phyloP scores from a whole-genome alignment of 2,113 vertebrate species.

The Bettongia penicillata region DNA sequence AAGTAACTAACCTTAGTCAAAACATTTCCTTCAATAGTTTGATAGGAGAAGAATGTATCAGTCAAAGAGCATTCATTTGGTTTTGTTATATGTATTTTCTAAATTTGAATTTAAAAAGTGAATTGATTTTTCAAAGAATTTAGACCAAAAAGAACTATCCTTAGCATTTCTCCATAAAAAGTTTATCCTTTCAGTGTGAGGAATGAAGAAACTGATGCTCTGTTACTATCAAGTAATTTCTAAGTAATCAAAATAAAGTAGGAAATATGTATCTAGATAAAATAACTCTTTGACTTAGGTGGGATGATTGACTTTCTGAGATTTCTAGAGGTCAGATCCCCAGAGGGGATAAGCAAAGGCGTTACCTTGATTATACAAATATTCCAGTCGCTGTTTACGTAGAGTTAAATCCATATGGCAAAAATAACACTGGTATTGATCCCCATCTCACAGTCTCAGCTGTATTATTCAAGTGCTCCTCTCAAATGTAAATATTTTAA shows the following conservation, averaged over 20 bases:
- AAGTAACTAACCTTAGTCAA: background rate
- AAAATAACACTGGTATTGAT: no score
- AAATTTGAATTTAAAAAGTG: constrained; percentile 11
- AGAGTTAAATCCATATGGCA: background rate
- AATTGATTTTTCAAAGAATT: background rate
- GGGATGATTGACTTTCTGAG: background rate
- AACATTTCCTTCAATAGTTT: background rate
- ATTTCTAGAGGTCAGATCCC: background rate
- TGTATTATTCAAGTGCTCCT: background rate
- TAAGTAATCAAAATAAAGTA: background rate
- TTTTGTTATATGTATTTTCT: background rate
- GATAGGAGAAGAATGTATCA: background rate
- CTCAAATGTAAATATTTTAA: background rate
- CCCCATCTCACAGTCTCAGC: background rate
- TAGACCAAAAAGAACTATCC: background rate
- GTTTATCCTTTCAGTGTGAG: background rate
- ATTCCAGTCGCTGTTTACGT: background rate
- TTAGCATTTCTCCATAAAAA: background rate
- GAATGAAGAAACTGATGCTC: background rate
- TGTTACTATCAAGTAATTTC: background rate
- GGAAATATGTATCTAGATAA: background rate
- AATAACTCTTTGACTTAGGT: background rate
- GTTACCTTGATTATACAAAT: background rate
- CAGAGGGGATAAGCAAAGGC: background rate
- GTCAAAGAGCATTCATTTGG: background rate